Conservation (phyloP, 37 sponge, comb jelly and placozoan genomes). For the Crambe crambe region DNA sequence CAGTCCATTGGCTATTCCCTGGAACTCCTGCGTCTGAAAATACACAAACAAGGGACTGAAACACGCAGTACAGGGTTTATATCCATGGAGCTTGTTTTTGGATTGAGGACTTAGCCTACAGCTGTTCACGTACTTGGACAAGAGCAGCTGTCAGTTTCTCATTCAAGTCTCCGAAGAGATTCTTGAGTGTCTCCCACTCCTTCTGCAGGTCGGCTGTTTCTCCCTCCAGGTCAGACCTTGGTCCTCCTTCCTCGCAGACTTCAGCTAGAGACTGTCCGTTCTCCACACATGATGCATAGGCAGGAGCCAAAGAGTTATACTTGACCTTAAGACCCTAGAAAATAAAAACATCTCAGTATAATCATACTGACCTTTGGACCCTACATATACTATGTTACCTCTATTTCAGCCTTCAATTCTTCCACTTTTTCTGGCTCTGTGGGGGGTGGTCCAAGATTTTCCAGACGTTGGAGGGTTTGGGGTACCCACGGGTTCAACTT, state of each 20-base stretch:
- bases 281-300: slow-evolving; percentile 35
- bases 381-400: slow-evolving; percentile 13
- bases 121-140: slow-evolving; percentile 2
- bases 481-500: slow-evolving; percentile 51
- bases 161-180: slow-evolving; percentile 36
- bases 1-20: slow-evolving; percentile 35
- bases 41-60: too few species aligned
- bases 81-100: too few species aligned
- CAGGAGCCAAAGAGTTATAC: slow-evolving; percentile 47
- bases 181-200: slow-evolving; percentile 44
- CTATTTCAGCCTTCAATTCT: slow-evolving; percentile 40
- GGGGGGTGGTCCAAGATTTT: slow-evolving; percentile 38
- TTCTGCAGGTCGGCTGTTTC: slow-evolving; percentile 27
- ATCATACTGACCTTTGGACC: background rate
- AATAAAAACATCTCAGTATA: background rate
- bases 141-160: slow-evolving; percentile 42
- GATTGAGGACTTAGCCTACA: too few species aligned
- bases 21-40: slow-evolving; percentile 38
- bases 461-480: slow-evolving; percentile 14
- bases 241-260: slow-evolving; percentile 16
- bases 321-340: slow-evolving; percentile 45
- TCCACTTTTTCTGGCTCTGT: slow-evolving; percentile 56
- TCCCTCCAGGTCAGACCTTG: slow-evolving; percentile 19
- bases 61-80: background rate
- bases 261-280: slow-evolving; percentile 39